These are phyloP conservation scores for Nipponacmea schrenckii DNA, from an alignment of 2,888 invertebrate genomes.

Conservation along the genomic window DNA sequence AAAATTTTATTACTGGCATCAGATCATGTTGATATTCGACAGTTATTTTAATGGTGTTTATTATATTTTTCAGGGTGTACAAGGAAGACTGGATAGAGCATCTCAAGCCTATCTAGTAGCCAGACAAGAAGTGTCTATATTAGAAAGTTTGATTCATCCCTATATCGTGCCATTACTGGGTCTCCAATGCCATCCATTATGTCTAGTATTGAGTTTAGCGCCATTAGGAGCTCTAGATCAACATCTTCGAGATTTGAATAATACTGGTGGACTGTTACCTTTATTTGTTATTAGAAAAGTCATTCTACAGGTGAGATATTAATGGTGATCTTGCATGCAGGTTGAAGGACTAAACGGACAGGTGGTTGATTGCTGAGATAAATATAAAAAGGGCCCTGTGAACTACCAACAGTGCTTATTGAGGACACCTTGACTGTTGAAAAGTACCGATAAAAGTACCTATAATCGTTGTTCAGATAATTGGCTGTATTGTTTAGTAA, in stretches of 20 bases:
- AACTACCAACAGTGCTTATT: too few species aligned
- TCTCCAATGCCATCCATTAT: constrained; percentile 87
- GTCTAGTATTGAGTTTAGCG: constrained; percentile 88
- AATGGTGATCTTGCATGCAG: too few species aligned
- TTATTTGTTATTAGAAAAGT: constrained; percentile 85
- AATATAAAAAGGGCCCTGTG: too few species aligned
- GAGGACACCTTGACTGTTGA: too few species aligned
- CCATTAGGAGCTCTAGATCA: constrained; percentile 91
- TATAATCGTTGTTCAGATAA: too few species aligned
- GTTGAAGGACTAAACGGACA: too few species aligned
- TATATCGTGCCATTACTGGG: constrained; percentile 94
- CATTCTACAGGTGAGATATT: constrained; percentile 77
- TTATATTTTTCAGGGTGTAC: constrained; percentile 35
- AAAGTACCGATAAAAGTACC: too few species aligned
- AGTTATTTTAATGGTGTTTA: background rate
- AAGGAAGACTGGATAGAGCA: constrained; percentile 48
- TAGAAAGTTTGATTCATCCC: constrained; percentile 86
- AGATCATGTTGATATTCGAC: too few species aligned
- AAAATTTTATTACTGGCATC: too few species aligned
- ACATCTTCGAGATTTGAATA: constrained; percentile 84
- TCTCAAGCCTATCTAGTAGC: constrained; percentile 91
- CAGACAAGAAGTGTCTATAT: constrained; percentile 90
- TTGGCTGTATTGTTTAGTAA: too few species aligned
- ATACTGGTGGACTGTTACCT: constrained; percentile 84
- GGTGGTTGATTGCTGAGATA: too few species aligned